phyloP scores from a whole-genome alignment of 1,140 invertebrate species.

The Parapsyche elsis region DNA sequence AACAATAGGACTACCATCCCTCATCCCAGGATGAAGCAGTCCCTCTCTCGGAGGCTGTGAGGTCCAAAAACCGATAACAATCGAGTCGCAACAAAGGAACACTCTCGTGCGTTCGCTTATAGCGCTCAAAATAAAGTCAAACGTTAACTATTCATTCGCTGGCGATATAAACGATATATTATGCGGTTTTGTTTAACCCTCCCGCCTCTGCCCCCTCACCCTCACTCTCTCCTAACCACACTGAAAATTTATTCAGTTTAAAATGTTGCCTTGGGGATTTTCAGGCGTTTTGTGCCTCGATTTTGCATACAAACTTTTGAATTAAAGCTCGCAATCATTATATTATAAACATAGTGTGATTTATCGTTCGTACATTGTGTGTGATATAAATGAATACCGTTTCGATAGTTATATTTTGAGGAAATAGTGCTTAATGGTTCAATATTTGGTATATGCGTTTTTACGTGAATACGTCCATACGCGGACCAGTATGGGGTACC shows the following conservation, averaged over 20 bases:
- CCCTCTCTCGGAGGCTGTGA: background rate
- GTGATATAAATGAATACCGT: no score
- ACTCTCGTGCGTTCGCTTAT: background rate
- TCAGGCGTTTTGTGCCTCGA: background rate
- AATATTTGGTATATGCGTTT: no score
- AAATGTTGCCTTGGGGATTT: conserved; percentile 19
- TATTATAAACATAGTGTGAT: no score
- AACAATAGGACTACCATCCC: background rate
- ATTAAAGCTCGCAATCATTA: background rate
- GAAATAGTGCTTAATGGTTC: no score
- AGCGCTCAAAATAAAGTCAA: background rate
- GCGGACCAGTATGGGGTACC: no score
- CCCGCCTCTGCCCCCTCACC: no score
- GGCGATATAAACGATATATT: background rate
- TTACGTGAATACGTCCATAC: no score
- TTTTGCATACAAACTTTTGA: background rate
- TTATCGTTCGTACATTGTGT: no score
- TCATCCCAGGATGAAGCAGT: background rate
- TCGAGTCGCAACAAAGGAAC: conserved; percentile 1
- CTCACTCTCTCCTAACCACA: background rate
- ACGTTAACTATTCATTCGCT: conserved; percentile 9
- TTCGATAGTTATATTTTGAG: no score
- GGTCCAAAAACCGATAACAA: conserved; percentile 21
- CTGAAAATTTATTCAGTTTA: conserved; percentile 24
- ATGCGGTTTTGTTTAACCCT: background rate